Conservation (phyloP, 2,113 vertebrate species). For the Phylloscopus trochiloides region DNA sequence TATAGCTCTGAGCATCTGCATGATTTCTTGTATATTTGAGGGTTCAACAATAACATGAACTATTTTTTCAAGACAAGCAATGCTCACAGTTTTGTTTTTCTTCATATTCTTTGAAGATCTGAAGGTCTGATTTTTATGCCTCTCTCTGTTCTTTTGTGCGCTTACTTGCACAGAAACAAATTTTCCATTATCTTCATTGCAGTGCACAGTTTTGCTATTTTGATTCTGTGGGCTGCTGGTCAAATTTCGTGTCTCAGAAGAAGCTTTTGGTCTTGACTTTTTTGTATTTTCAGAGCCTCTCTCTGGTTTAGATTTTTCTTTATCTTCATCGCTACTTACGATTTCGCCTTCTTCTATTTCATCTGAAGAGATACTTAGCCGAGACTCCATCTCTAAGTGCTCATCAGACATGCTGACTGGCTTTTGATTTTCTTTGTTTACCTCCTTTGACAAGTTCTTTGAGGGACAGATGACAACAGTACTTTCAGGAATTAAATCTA, state of each 20-base stretch:
- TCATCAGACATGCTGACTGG: constrained; percentile 72
- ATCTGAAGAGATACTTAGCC: constrained; percentile 64
- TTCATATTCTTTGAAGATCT: constrained; percentile 49
- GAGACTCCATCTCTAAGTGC: constrained; percentile 37
- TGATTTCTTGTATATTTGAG: constrained; percentile 81
- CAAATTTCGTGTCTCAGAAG: constrained; percentile 46
- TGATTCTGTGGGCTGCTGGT: constrained; percentile 5
- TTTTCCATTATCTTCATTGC: constrained; percentile 52
- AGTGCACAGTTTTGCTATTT: constrained; percentile 20
- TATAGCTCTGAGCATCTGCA: constrained; percentile 85
- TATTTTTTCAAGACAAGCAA: constrained; percentile 76
- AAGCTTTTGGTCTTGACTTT: constrained; percentile 32
- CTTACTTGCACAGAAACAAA: constrained; percentile 41
- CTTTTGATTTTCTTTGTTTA: constrained; percentile 94
- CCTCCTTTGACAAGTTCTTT: constrained; percentile 74
- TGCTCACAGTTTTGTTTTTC: constrained; percentile 63
- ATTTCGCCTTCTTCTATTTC: constrained; percentile 95
- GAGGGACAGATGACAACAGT: constrained; percentile 23
- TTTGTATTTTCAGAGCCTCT: constrained; percentile 45
- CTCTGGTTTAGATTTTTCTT: constrained; percentile 63
- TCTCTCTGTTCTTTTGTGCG: constrained; percentile 47
- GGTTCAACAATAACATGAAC: constrained; percentile 73
- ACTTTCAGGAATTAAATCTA: constrained; percentile 64
- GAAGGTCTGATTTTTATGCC: constrained; percentile 30
- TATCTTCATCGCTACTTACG: constrained; percentile 79